Percentiles rank a stretch among this genome's conserved stretches.
Conservation (phyloP, 2,888 invertebrate genomes). For the Timema podura region DNA sequence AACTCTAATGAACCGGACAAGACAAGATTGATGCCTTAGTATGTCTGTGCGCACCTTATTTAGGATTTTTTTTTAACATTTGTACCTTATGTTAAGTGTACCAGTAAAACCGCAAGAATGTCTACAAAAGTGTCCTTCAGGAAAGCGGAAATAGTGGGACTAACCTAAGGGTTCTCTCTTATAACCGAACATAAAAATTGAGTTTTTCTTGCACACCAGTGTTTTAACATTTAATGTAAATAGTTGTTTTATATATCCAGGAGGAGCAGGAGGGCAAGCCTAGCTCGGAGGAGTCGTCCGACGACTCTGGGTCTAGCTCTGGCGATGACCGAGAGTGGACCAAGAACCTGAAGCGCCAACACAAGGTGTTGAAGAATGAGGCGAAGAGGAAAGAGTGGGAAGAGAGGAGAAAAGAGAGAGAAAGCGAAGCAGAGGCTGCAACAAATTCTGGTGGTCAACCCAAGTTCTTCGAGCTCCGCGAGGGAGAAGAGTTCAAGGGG, state of each 20-base stretch:
- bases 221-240: not conserved
- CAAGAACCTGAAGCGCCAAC: conserved; percentile 74
- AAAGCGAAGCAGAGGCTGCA: conserved; percentile 5
- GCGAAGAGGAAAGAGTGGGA: conserved; percentile 45
- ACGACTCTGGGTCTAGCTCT: conserved; percentile 51
- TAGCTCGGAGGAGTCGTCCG: conserved; percentile 45
- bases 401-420: conserved; percentile 35
- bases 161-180: too few species aligned
- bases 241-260: conserved; percentile 31
- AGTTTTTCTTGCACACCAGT: too few species aligned
- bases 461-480: conserved; percentile 58
- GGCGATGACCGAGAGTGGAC: conserved; percentile 80
- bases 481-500: conserved; percentile 57
- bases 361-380: conserved; percentile 59
- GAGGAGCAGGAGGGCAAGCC: conserved; percentile 46
- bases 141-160: too few species aligned
- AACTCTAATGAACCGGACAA: too few species aligned
- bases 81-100: too few species aligned
- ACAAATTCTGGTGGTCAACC: conserved; percentile 43
- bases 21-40: too few species aligned
- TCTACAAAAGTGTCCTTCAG: too few species aligned
- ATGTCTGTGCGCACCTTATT: too few species aligned
- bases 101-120: too few species aligned
- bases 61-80: too few species aligned
- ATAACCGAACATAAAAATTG: too few species aligned